phyloP scores from a whole-genome alignment of 2,888 invertebrate genomes.

The Sphaerophoria rueppellii region DNA sequence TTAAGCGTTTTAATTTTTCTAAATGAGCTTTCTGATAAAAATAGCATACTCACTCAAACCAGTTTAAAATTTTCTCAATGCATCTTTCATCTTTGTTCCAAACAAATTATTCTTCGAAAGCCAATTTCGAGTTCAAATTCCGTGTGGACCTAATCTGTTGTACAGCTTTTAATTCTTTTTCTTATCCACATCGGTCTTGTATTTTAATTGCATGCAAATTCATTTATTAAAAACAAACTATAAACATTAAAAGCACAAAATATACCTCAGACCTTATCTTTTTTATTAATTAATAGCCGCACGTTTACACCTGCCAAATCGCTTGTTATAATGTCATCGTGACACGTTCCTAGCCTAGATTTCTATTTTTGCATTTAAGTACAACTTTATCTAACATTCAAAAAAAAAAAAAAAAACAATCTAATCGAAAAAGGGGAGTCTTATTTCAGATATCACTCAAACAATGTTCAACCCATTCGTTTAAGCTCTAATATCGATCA shows the following conservation, averaged over 20 bases:
- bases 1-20: too few relatives aligned
- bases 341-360: constrained; percentile 19
- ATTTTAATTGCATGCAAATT: neutral
- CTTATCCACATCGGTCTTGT: neutral
- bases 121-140: too few relatives aligned
- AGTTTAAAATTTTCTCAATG: too few relatives aligned
- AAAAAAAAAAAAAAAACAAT: neutral
- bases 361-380: constrained; percentile 15
- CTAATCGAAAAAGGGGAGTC: neutral
- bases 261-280: constrained; percentile 1
- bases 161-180: neutral
- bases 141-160: too few relatives aligned
- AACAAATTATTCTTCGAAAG: too few relatives aligned
- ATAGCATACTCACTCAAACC: too few relatives aligned
- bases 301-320: constrained; percentile 26
- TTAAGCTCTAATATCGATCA: constrained; percentile 16
- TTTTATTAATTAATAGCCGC: constrained; percentile 18
- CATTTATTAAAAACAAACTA: too few relatives aligned
- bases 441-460: constrained; percentile 26
- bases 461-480: constrained; percentile 2
- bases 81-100: too few relatives aligned
- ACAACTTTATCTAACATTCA: neutral
- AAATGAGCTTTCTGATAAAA: too few relatives aligned
- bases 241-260: neutral
- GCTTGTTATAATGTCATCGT: constrained; percentile 22